phyloP scores from a whole-genome alignment of 1,140 invertebrate species.

The Maconellicoccus hirsutus region DNA sequence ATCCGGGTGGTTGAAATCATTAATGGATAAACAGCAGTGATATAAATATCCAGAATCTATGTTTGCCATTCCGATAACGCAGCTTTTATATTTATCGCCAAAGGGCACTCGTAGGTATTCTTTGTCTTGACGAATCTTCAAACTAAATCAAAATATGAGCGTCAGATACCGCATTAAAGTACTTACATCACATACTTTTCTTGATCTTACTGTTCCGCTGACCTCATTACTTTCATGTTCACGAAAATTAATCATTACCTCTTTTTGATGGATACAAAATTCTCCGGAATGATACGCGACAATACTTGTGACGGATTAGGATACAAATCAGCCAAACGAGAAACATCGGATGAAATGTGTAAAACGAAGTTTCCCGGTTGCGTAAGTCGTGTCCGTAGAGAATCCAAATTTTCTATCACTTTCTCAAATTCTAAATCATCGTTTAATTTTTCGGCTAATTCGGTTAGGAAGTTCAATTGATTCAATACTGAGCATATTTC shows the following conservation, averaged over 20 bases:
- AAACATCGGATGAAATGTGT: conserved; percentile 59
- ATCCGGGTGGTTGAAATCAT: conserved; percentile 49
- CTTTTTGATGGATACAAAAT: too few species aligned
- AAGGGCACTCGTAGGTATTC: background rate
- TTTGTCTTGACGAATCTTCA: background rate
- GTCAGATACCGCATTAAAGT: too few species aligned
- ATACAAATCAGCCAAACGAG: conserved; percentile 40
- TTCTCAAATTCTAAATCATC: conserved; percentile 38
- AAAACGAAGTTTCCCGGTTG: conserved; percentile 47
- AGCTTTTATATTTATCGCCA: conserved; percentile 30
- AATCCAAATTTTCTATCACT: conserved; percentile 47
- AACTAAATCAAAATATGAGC: background rate
- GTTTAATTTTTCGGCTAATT: conserved; percentile 47
- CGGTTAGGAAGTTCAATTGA: conserved; percentile 63
- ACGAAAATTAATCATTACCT: too few species aligned
- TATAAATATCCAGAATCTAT: conserved; percentile 65
- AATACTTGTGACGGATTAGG: conserved; percentile 42
- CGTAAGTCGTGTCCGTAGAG: conserved; percentile 47
- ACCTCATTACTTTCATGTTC: too few species aligned
- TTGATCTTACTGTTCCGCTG: too few species aligned
- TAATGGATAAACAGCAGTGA: conserved; percentile 52
- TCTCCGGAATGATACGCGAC: conserved; percentile 32
- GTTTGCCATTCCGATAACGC: conserved; percentile 66
- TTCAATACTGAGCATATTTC: conserved; percentile 53
- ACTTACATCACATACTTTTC: too few species aligned